These are phyloP conservation scores for Orestias chungarensis DNA, from an alignment of 2,797 vertebrate species.

Conservation along the genomic window DNA sequence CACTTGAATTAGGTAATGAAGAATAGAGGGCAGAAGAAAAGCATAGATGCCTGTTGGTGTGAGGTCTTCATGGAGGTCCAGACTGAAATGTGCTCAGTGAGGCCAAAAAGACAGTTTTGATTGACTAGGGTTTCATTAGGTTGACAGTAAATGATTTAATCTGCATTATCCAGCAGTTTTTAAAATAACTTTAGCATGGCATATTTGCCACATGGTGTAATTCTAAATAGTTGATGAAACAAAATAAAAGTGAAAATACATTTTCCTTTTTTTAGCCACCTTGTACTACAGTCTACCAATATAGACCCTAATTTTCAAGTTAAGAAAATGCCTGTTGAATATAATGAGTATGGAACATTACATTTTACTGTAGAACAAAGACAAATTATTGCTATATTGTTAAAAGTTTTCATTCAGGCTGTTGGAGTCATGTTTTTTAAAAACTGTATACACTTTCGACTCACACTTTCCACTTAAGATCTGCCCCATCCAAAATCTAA, in stretches of 20 bases:
- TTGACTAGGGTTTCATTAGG: slow-evolving; percentile 23
- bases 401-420: background rate
- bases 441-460: background rate
- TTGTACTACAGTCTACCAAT: background rate
- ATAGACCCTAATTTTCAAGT: background rate
- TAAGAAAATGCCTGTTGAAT: background rate
- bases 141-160: background rate
- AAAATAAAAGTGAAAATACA: slow-evolving; percentile 42
- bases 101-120: slow-evolving; percentile 39
- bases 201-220: background rate
- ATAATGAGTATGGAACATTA: background rate
- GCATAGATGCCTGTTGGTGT: slow-evolving; percentile 61
- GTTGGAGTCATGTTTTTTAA: background rate
- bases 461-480: background rate
- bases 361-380: background rate
- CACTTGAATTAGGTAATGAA: slow-evolving; percentile 79
- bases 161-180: background rate
- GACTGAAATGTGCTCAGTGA: slow-evolving; percentile 40
- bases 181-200: background rate
- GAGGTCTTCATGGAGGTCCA: slow-evolving; percentile 68
- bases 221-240: too few species aligned
- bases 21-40: slow-evolving; percentile 61
- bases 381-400: background rate
- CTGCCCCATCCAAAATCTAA: too few species aligned
- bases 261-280: background rate